Percentiles rank a stretch among this genome's conserved stretches.
These are phyloP conservation scores for Drosophila pruinosa DNA, from an alignment of 1,140 invertebrate species.

Conservation along the genomic window DNA sequence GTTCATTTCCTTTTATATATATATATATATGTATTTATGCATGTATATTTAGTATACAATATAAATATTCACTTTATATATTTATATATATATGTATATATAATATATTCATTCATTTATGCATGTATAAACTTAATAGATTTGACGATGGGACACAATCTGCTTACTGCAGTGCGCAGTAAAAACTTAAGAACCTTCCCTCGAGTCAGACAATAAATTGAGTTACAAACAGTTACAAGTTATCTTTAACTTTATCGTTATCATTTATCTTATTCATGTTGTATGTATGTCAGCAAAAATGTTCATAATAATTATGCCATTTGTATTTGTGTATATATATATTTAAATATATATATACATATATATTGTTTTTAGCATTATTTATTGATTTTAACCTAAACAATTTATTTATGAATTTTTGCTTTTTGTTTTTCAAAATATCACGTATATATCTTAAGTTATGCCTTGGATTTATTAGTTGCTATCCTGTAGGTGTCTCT, in stretches of 20 bases:
- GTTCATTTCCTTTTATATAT: constrained; percentile 12
- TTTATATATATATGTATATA: constrained; percentile 59
- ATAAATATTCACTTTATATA: constrained; percentile 63
- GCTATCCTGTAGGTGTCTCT: constrained; percentile 17
- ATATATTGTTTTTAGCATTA: constrained; percentile 32
- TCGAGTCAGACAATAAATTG: constrained; percentile 67
- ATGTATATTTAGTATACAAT: constrained; percentile 53
- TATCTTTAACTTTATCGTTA: constrained; percentile 9
- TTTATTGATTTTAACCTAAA: constrained; percentile 64
- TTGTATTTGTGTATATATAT: constrained; percentile 58
- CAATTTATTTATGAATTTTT: constrained; percentile 79
- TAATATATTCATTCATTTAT: constrained; percentile 57
- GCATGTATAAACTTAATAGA: constrained; percentile 75
- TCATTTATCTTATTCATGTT: constrained; percentile 34
- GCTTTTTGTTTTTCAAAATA: constrained; percentile 72
- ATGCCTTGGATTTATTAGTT: constrained; percentile 79
- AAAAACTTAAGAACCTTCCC: constrained; percentile 63
- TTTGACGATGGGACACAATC: constrained; percentile 76
- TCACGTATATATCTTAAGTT: constrained; percentile 82
- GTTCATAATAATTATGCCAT: constrained; percentile 70
- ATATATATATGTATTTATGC: constrained; percentile 9
- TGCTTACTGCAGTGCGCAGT: constrained; percentile 54
- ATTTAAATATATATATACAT: constrained; percentile 53
- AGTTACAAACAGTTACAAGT: constrained; percentile 61
- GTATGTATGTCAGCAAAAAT: constrained; percentile 66